Base-by-base conservation (phyloP, 1,140 invertebrate genomes). In the Telenomus remus region DNA sequence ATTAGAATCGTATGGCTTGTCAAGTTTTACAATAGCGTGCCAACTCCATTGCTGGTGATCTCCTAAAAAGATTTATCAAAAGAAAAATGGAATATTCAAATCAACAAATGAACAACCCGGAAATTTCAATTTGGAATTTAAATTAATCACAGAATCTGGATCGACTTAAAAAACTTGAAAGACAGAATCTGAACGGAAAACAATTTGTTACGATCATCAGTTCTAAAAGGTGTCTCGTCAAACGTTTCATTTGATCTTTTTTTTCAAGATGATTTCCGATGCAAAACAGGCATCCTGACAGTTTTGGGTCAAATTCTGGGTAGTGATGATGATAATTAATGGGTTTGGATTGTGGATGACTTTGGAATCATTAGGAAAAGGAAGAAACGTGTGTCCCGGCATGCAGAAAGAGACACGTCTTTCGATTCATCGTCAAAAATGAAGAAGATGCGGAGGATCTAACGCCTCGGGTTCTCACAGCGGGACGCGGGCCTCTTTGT, bases 401-500 rank as follows among this genome's bases (percentile, higher is more conserved):
- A 50, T 42, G 44, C 51, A 55, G 55, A 71, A 56, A 64, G 63
- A 78, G 54, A 72, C 68, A 68, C 64, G 69, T 69, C 53, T 59
- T 44, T 66, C 66, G 68, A 64, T 72, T 47, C 66, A 61, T 56
- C 44, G 43, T 55, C 51, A 7, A 72, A 72, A 68, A 74, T 74
- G 68, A 70, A 65, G 64, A 74, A 72, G 65, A 74, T 44, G 60
- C 64, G 47, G 47, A 74, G 71, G 56, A 76, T 68, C 44, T 27
- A 50, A 43, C 56, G 71, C 56, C 35, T 68, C 44, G 55, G 39
- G 51, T 54, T 68, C 73, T 72, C 82, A 13, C 84, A 85, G 82
- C 82, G 64, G 84, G 83, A 65, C 73, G 73, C 80, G 75, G 79
- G 61, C 79, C 78, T 75, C 86, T 87, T 88, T 88, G 86, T 88